A percentile compares a stretch with the other conserved stretches of the same genome.
Conservation (phyloP, 2,797 vertebrate genomes). For the Prunella strophiata region DNA sequence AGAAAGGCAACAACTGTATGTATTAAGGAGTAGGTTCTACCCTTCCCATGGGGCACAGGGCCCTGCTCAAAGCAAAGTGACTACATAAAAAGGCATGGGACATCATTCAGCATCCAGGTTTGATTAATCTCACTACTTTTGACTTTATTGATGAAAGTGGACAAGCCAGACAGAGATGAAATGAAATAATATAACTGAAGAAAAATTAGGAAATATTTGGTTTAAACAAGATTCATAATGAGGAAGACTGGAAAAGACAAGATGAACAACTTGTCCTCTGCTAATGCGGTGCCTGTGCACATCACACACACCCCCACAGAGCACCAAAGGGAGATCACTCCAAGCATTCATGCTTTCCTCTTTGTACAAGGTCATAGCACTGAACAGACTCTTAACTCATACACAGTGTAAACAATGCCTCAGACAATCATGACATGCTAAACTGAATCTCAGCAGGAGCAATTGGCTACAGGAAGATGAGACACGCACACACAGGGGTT, state of each 20-base stretch:
- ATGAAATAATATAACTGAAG: not conserved
- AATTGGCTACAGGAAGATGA: not conserved
- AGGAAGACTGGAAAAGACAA: not conserved
- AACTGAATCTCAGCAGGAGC: conserved; percentile 27
- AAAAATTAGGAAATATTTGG: not conserved
- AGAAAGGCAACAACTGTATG: not conserved
- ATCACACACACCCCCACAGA: not conserved
- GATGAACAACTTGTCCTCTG: not conserved
- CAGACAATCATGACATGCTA: conserved; percentile 40
- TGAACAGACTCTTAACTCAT: conserved; percentile 64
- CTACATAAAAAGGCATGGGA: not conserved
- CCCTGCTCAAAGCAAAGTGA: not conserved
- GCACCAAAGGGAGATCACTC: not conserved
- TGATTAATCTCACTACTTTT: not conserved
- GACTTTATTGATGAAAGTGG: not conserved
- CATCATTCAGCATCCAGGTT: not conserved
- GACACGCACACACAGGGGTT: conserved; percentile 46
- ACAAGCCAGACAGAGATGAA: not conserved
- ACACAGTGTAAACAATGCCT: conserved; percentile 12
- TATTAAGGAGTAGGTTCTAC: not conserved
- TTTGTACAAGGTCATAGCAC: not conserved
- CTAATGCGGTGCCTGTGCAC: rapidly evolving
- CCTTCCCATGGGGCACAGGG: not conserved
- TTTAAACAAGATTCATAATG: not conserved
- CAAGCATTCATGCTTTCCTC: not conserved